phyloP scores from a whole-genome alignment of 2,797 vertebrate genomes.

The Odontamblyopus lacepedii region DNA sequence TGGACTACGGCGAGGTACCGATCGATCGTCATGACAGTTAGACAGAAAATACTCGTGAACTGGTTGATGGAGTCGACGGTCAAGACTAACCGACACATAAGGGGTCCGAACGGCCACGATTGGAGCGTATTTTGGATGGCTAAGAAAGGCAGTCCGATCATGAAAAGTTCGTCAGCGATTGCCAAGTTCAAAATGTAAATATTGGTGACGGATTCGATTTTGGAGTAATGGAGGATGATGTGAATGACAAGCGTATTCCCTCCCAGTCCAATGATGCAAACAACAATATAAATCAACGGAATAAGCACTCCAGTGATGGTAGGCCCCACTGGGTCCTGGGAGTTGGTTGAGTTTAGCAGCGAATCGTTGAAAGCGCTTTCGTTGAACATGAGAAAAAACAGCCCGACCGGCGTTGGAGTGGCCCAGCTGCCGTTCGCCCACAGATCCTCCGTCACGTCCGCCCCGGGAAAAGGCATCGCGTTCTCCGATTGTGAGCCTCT shows the following conservation, averaged over 20 bases:
- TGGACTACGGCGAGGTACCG: conserved; percentile 95
- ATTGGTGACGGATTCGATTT: conserved; percentile 96
- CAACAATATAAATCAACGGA: conserved; percentile 87
- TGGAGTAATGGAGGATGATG: conserved; percentile 91
- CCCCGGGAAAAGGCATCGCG: conserved; percentile 26
- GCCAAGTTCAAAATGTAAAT: conserved; percentile 98
- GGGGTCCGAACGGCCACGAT: conserved; percentile 92
- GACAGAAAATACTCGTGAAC: conserved; percentile 97
- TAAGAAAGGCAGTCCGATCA: conserved; percentile 94
- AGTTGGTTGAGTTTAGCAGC: conserved; percentile 61
- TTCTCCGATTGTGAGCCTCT: conserved; percentile 41
- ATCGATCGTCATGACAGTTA: conserved; percentile 96
- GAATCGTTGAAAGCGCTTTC: conserved; percentile 65
- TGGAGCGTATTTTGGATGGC: conserved; percentile 92
- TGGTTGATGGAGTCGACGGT: conserved; percentile 95
- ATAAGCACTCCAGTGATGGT: conserved; percentile 74
- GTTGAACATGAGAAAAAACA: conserved; percentile 61
- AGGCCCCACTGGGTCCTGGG: conserved; percentile 31
- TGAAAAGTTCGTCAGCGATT: conserved; percentile 92
- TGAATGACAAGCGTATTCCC: conserved; percentile 95
- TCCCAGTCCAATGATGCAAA: conserved; percentile 87
- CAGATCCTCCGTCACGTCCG: conserved; percentile 44
- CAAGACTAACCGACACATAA: conserved; percentile 92
- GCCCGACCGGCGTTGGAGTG: conserved; percentile 25
- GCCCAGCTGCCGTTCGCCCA: conserved; percentile 70